These are phyloP conservation scores for Odontocolon sp. DNA, from an alignment of 2,888 invertebrate species.

Conservation along the genomic window DNA sequence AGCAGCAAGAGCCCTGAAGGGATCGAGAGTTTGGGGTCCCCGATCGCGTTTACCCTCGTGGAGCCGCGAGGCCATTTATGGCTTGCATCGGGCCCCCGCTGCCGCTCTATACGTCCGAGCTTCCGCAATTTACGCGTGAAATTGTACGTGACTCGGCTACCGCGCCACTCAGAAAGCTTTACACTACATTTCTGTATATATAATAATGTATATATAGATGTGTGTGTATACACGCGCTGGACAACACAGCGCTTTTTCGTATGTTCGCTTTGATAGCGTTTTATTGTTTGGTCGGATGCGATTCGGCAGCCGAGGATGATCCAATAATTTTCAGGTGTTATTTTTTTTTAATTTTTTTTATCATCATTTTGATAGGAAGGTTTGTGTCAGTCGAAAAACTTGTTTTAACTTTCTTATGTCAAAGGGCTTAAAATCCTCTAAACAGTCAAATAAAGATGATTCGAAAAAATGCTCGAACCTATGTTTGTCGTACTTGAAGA, in stretches of 20 bases:
- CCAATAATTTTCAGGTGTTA: background rate
- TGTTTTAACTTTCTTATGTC: no score
- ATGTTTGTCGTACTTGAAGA: no score
- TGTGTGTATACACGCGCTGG: background rate
- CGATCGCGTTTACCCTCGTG: conserved; percentile 43
- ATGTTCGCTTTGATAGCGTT: background rate
- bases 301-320: background rate
- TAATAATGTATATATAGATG: background rate
- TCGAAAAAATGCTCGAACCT: no score
- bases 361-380: no score
- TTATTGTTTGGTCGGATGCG: background rate
- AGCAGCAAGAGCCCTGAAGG: no score
- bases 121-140: conserved; percentile 71
- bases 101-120: conserved; percentile 60
- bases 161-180: conserved; percentile 23
- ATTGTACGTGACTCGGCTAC: conserved; percentile 67
- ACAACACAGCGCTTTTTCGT: background rate
- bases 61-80: conserved; percentile 58
- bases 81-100: conserved; percentile 65
- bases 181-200: conserved; percentile 3
- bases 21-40: conserved; percentile 19
- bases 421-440: no score
- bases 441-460: no score
- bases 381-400: no score
- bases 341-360: no score